These are phyloP conservation scores for Heterotilapia buettikoferi DNA, from an alignment of 2,113 vertebrate species.

Conservation along the genomic window DNA sequence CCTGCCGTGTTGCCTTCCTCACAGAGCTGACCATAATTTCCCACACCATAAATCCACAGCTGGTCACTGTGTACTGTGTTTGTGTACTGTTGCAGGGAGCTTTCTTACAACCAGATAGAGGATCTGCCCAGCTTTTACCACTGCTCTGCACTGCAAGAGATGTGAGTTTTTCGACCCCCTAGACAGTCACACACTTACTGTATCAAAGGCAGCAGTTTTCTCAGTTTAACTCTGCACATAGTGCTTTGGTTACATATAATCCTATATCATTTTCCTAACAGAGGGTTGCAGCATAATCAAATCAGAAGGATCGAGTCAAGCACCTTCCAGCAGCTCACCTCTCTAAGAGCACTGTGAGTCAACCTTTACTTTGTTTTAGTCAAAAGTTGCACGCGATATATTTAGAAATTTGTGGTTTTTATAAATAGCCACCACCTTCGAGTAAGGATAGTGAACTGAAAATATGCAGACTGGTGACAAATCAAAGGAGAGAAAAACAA, in stretches of 20 bases:
- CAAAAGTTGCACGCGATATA: not conserved
- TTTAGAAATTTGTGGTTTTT: not conserved
- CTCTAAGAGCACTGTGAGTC: constrained; percentile 85
- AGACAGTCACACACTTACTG: not conserved
- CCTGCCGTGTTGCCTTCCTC: constrained; percentile 11
- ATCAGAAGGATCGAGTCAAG: constrained; percentile 81
- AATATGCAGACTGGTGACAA: not conserved
- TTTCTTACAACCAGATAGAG: constrained; percentile 88
- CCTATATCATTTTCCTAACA: constrained; percentile 53
- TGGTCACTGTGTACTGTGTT: constrained; percentile 39
- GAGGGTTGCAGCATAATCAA: constrained; percentile 88
- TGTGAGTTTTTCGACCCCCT: constrained; percentile 75
- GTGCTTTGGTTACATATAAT: not conserved
- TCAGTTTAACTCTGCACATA: not conserved
- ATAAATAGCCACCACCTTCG: not conserved
- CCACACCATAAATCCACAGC: constrained; percentile 47
- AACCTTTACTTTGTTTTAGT: not conserved
- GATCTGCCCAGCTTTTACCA: constrained; percentile 86
- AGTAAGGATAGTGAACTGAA: not conserved
- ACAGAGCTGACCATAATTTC: constrained; percentile 34
- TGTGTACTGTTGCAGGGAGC: constrained; percentile 75
- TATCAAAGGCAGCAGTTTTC: not conserved
- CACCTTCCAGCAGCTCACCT: constrained; percentile 85
- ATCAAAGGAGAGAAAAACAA: not conserved
- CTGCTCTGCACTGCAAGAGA: constrained; percentile 87